Conservation (phyloP, 1,140 invertebrate species). For the Harpegnathos saltator region DNA sequence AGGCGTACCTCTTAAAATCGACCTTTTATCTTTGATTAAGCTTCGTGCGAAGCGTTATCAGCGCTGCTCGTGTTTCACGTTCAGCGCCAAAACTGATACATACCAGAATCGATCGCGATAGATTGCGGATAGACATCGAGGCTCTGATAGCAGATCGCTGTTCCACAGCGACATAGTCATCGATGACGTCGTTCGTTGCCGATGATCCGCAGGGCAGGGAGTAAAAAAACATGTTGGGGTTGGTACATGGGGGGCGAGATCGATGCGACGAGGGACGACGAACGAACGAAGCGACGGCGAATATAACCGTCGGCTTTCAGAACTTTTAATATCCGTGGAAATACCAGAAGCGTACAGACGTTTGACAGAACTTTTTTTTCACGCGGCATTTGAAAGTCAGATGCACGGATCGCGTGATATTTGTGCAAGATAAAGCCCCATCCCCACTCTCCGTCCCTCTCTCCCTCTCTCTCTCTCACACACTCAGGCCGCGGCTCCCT, state of each 20-base stretch:
- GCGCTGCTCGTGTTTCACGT: neutral
- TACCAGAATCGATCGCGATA: no score
- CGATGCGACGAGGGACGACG: neutral
- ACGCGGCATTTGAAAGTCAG: slow-evolving; percentile 30
- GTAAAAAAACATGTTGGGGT: neutral
- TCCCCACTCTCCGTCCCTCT: no score
- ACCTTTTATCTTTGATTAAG: slow-evolving; percentile 6
- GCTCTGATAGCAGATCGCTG: neutral
- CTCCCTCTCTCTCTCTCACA: no score
- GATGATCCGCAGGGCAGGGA: neutral
- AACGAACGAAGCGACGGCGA: no score
- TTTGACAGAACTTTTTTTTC: slow-evolving; percentile 38
- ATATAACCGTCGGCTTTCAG: slow-evolving; percentile 24
- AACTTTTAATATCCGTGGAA: slow-evolving; percentile 30
- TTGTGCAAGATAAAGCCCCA: slow-evolving; percentile 46
- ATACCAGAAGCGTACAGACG: slow-evolving; percentile 16
- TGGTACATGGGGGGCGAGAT: neutral
- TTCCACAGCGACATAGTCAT: neutral
- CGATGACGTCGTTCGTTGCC: neutral
- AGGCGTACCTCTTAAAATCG: neutral
- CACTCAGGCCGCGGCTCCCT: no score
- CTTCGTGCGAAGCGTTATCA: neutral
- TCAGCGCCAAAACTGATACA: neutral
- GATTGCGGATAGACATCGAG: neutral
- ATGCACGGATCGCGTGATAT: slow-evolving; percentile 34